A percentile compares a stretch with the other conserved stretches of the same genome.
These are phyloP conservation scores for Enteromius thamalakanensis DNA, from an alignment of 2,797 vertebrate genomes.

Conservation along the genomic window DNA sequence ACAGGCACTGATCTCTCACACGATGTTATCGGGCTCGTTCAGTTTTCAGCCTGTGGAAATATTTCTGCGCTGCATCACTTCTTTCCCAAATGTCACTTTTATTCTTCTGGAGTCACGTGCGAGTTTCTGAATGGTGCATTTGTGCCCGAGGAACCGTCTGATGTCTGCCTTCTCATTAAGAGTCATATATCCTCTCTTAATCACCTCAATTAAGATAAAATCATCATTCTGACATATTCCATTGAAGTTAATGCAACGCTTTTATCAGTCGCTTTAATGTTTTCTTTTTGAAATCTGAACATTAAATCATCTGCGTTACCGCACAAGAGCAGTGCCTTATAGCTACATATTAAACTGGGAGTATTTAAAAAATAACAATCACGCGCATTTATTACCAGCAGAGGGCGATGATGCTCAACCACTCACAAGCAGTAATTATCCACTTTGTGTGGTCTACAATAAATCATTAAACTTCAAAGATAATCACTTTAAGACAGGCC, in stretches of 20 bases:
- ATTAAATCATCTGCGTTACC: background rate
- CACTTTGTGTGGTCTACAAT: background rate
- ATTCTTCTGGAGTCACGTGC: background rate
- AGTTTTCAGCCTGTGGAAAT: background rate
- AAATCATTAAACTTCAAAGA: background rate
- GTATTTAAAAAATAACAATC: too few relatives aligned
- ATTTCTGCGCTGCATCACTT: background rate
- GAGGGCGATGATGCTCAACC: background rate
- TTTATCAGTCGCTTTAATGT: background rate
- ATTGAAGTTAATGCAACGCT: background rate
- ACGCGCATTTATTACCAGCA: background rate
- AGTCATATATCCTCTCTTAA: background rate
- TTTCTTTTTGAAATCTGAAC: background rate
- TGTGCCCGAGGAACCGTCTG: background rate
- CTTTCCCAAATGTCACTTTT: constrained; percentile 14
- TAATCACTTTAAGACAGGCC: background rate
- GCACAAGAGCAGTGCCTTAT: background rate
- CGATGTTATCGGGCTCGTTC: background rate
- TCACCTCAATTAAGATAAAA: constrained; percentile 2
- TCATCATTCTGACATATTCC: background rate
- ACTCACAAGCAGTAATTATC: background rate
- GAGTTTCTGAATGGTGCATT: constrained; percentile 6
- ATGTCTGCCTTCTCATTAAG: constrained; percentile 9
- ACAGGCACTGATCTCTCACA: background rate
- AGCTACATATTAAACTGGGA: background rate